Conservation (phyloP, 1,140 invertebrate species). For the Epicauta chinensis region DNA sequence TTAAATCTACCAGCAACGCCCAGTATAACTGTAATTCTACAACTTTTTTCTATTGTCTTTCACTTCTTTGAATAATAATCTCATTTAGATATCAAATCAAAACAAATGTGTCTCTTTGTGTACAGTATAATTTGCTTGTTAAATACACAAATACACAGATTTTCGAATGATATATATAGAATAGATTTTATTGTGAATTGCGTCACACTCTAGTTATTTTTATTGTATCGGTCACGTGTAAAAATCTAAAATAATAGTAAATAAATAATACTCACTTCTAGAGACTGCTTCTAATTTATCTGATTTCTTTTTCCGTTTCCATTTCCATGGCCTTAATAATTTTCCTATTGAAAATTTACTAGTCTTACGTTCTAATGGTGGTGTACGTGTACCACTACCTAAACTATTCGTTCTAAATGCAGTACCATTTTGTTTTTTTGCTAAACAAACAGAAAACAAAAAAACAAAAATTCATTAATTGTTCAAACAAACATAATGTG, state of each 20-base stretch:
- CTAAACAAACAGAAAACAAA: too few species aligned
- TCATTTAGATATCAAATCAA: too few species aligned
- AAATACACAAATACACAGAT: neutral
- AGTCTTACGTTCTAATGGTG: conserved; percentile 70
- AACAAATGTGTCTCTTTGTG: too few species aligned
- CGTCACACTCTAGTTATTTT: neutral
- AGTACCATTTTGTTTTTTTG: conserved; percentile 88
- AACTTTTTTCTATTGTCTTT: too few species aligned
- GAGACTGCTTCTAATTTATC: conserved; percentile 95
- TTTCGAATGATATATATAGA: too few species aligned
- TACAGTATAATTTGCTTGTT: too few species aligned
- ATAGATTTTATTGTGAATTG: too few species aligned
- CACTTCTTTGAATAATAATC: too few species aligned
- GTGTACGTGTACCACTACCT: conserved; percentile 71
- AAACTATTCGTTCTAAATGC: conserved; percentile 79
- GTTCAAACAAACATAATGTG: too few species aligned
- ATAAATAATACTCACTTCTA: conserved; percentile 69
- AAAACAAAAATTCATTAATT: conserved; percentile 39
- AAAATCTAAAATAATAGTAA: neutral
- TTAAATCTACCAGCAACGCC: too few species aligned
- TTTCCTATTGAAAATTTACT: conserved; percentile 91
- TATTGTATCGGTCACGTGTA: neutral
- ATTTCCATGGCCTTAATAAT: conserved; percentile 98
- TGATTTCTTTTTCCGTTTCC: conserved; percentile 98
- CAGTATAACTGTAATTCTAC: too few species aligned